phyloP scores from a whole-genome alignment of 2,888 invertebrate species.

The Ditylenchus weischeri region DNA sequence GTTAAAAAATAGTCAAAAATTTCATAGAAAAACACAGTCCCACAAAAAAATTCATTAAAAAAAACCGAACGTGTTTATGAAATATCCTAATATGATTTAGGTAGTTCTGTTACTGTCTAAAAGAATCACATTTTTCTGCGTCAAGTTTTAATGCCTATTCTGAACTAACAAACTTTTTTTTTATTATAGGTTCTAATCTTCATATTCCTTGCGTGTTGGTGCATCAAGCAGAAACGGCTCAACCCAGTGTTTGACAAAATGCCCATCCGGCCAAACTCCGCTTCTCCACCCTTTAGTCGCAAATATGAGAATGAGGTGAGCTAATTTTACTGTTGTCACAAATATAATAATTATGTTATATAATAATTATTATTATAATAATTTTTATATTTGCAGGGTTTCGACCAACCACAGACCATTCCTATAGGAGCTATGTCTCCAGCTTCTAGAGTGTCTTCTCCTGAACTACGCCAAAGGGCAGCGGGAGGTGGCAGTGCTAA shows the following conservation, averaged over 20 bases:
- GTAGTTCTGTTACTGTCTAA: no score
- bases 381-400: neutral
- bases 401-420: neutral
- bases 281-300: neutral
- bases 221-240: conserved; percentile 17
- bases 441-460: conserved; percentile 2
- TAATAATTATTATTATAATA: neutral
- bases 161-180: no score
- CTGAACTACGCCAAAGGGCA: conserved; percentile 5
- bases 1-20: no score
- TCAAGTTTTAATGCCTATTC: no score
- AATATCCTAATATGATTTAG: no score
- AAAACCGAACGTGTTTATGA: no score
- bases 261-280: conserved; percentile 3
- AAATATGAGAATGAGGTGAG: conserved; percentile 10
- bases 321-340: no score
- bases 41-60: no score
- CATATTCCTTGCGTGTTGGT: conserved; percentile 32
- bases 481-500: neutral
- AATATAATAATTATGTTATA: neutral
- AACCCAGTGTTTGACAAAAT: neutral
- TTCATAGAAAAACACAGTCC: no score
- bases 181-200: conserved; percentile 21
- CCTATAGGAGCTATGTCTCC: conserved; percentile 1
- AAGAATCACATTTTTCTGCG: no score